Conservation (phyloP, 2,797 vertebrate species). For the Gallinago nigripennis region DNA sequence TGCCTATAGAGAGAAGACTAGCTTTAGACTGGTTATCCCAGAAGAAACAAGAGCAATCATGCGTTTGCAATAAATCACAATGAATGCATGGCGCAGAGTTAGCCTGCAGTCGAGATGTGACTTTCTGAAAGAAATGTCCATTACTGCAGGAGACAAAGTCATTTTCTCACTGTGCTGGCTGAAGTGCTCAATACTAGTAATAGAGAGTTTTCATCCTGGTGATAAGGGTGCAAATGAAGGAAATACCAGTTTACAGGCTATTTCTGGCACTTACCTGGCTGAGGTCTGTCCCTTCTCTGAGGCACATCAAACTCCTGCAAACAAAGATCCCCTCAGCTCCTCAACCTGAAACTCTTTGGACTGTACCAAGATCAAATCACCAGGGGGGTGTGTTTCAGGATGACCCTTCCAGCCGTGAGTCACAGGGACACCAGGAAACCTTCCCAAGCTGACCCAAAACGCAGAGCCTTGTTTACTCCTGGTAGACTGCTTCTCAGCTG, state of each 20-base stretch:
- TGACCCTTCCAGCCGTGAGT: conserved; percentile 44
- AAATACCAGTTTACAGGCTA: not conserved
- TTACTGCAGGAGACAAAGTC: not conserved
- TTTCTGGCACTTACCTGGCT: conserved; percentile 51
- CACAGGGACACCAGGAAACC: conserved; percentile 58
- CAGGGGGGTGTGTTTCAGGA: conserved; percentile 46
- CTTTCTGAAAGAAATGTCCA: not conserved
- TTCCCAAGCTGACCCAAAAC: not conserved
- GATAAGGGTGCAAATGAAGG: not conserved
- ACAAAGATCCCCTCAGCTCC: conserved; percentile 11
- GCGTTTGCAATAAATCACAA: not conserved
- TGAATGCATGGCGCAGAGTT: not conserved
- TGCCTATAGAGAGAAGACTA: not conserved
- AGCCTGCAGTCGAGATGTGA: not conserved
- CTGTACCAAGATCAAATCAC: conserved; percentile 66
- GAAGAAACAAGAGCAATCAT: not conserved
- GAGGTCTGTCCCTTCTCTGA: not conserved
- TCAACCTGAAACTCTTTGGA: conserved; percentile 68
- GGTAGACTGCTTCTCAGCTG: not conserved
- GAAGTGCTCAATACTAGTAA: accelerated
- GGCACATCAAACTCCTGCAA: conserved; percentile 33
- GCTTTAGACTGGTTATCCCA: not conserved
- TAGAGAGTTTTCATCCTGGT: not conserved
- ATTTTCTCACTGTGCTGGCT: not conserved
- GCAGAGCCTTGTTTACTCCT: conserved; percentile 14